Evolutionary conservation across 2,797 vertebrate species (phyloP), one percentile per base, ranked within the genome.

Genomic region (Poliocrania exsul): DNA sequence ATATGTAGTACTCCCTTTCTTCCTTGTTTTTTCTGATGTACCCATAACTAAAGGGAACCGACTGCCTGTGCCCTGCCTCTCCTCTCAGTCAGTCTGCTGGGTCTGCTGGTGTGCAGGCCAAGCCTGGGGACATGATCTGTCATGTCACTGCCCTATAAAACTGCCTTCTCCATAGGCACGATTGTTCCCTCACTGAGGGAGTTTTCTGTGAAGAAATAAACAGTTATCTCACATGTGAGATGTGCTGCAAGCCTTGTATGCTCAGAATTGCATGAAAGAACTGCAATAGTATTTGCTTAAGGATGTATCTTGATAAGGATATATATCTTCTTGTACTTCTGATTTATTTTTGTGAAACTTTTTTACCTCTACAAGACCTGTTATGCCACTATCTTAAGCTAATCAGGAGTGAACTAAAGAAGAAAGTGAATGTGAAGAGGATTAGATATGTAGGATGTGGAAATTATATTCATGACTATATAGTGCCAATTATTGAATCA

Each of bases 401-500:
- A 74, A 85, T 78, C 50, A 80, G 25, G 35, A 73, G 8, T 49
- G 15, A 93, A 60, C 9, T 44, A 60, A 83, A 75, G 26, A 40
- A 74, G 42, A 80, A 62, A 2, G 6, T 54, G 38, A 70, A 38
- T 54, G 51, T 46, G 35, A 65, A 61, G 14, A 77, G 29, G 35
- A 82, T 79, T 88, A 84, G 19, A 61, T 88, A 66, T 29, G 31
- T 70, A 37, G 47, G 28, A 29, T 65, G 20, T 38, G 42, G 54
- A 92, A 90, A 91, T 75, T 13, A 33, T 51, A 49, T 73, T 81
- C 7, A 3, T 54, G 73, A 69, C 16, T 65, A 35, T 65, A 65
- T 42, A 72, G 15, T 62, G 35, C 53, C 24, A 74, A 49, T 81
- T 86, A 73, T 74, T 94, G 90, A 88, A 81, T 87, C 2, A 49